A percentile compares a stretch with the other conserved stretches of the same genome.
phyloP scores from a whole-genome alignment of 2,113 vertebrate genomes.

The Eidolon helvum region DNA sequence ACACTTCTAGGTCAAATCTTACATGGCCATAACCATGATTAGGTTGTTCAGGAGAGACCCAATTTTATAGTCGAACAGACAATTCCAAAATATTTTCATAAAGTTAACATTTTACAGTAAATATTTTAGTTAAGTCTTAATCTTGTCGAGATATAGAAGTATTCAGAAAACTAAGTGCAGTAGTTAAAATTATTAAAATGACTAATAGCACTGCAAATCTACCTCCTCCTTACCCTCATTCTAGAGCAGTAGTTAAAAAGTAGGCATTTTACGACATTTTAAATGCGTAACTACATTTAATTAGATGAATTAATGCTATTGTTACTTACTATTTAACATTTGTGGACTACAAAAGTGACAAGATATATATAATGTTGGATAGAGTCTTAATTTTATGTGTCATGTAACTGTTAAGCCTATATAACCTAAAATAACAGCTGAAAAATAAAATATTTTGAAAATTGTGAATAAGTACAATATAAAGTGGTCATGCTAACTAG shows the following conservation, averaged over 20 bases:
- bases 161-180: not conserved
- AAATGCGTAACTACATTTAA: constrained; percentile 1
- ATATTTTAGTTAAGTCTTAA: not conserved
- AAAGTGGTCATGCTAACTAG: not conserved
- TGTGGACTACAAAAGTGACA: not conserved
- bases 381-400: constrained; percentile 35
- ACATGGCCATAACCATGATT: not conserved
- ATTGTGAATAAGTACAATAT: constrained; percentile 6
- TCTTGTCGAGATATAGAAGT: not conserved
- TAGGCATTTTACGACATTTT: constrained; percentile 32
- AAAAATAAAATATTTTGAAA: constrained; percentile 48
- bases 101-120: constrained; percentile 15
- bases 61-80: not conserved
- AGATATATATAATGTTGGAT: not conserved
- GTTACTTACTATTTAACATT: constrained; percentile 11
- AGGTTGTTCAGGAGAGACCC: not conserved
- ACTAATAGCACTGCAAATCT: not conserved
- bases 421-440: not conserved
- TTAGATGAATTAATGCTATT: constrained; percentile 5
- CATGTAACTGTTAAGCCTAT: not conserved
- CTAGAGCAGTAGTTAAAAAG: not conserved
- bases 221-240: not conserved
- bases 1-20: not conserved
- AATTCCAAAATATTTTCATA: not conserved
- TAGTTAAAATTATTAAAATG: constrained; percentile 22